Evolutionary conservation across 2,888 invertebrate genomes (phyloP).

Genomic region (Dynastes tityus): DNA sequence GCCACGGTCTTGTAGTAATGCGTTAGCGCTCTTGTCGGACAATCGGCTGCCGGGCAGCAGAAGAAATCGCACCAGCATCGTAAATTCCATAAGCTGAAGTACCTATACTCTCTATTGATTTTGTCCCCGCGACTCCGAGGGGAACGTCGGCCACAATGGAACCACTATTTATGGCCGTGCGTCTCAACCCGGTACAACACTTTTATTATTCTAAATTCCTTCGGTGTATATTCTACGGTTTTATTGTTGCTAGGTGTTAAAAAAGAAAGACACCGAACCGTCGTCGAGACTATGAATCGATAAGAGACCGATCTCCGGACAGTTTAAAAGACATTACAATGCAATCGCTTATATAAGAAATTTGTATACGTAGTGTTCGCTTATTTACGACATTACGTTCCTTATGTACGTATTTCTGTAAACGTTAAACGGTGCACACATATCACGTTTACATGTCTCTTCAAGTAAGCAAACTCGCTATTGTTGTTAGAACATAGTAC

Average conservation of each 20-base stretch:
- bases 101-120: slow-evolving; percentile 30
- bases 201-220: slow-evolving; percentile 52
- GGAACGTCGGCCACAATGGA: slow-evolving; percentile 43
- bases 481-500: too few relatives aligned
- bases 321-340: slow-evolving; percentile 45
- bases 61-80: slow-evolving; percentile 60
- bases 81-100: slow-evolving; percentile 57
- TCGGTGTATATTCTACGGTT: slow-evolving; percentile 44
- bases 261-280: slow-evolving; percentile 42
- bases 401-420: slow-evolving; percentile 2
- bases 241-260: slow-evolving; percentile 47
- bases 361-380: slow-evolving; percentile 27
- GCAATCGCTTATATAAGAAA: slow-evolving; percentile 33
- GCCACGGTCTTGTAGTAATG: slow-evolving; percentile 66
- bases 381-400: slow-evolving; percentile 26
- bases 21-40: slow-evolving; percentile 67
- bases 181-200: slow-evolving; percentile 36
- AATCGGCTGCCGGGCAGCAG: slow-evolving; percentile 66
- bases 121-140: slow-evolving; percentile 39
- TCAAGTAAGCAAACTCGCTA: too few relatives aligned
- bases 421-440: slow-evolving; percentile 7
- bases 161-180: slow-evolving; percentile 43
- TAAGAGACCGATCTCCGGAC: slow-evolving; percentile 34
- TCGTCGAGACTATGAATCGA: slow-evolving; percentile 46
- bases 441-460: background rate